These are phyloP conservation scores for Rhinatrema bivittatum DNA, from an alignment of 2,797 vertebrate genomes.

Conservation along the genomic window DNA sequence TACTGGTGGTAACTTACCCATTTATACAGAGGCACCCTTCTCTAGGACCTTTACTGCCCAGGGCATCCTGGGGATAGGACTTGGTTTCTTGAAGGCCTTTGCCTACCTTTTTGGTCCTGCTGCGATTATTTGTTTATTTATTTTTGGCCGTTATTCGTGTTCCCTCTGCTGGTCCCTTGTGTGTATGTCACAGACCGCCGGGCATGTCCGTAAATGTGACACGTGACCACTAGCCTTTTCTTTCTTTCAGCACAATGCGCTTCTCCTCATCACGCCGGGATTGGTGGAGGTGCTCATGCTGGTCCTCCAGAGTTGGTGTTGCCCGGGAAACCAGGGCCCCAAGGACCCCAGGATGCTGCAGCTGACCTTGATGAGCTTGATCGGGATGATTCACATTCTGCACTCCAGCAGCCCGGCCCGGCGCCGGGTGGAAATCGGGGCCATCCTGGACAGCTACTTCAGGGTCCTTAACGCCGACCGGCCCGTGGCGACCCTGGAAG, in stretches of 20 bases:
- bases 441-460: slow-evolving; percentile 81
- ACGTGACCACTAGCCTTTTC: no score
- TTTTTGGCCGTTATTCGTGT: no score
- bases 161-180: no score
- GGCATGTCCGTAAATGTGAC: no score
- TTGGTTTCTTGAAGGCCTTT: no score
- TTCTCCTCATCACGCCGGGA: slow-evolving; percentile 62
- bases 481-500: slow-evolving; percentile 33
- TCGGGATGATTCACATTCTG: slow-evolving; percentile 75
- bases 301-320: slow-evolving; percentile 65
- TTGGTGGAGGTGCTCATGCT: slow-evolving; percentile 75
- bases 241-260: slow-evolving; percentile 71
- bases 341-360: slow-evolving; percentile 45
- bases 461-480: slow-evolving; percentile 82
- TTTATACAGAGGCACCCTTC: no score
- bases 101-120: no score
- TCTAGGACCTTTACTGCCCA: no score
- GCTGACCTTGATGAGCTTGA: slow-evolving; percentile 63
- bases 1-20: no score
- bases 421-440: slow-evolving; percentile 70
- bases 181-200: no score
- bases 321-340: slow-evolving; percentile 6
- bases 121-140: no score
- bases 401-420: slow-evolving; percentile 71
- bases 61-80: no score